Evolutionary conservation across 1,140 invertebrate species (phyloP).

Genomic region (Pollicipes pollicipes): DNA sequence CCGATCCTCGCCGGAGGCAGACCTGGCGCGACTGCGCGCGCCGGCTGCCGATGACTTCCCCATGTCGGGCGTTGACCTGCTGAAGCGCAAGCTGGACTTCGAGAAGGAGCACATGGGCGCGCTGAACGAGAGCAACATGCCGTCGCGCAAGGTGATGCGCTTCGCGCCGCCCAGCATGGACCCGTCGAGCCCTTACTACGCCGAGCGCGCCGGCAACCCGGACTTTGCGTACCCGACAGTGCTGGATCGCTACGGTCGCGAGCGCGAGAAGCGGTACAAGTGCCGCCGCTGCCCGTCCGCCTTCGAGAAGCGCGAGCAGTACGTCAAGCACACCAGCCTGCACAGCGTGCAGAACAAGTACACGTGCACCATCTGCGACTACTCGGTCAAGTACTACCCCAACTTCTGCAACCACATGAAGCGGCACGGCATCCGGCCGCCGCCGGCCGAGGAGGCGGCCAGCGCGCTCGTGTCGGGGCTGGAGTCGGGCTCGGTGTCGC

Average conservation of each 20-base stretch:
- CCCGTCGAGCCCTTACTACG: neutral
- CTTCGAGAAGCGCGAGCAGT: slow-evolving; percentile 69
- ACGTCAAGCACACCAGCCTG: slow-evolving; percentile 58
- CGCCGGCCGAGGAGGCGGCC: slow-evolving; percentile 6
- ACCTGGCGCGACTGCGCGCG: neutral
- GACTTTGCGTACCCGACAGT: slow-evolving; percentile 3
- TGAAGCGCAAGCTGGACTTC: slow-evolving; percentile 17
- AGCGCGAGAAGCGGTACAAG: slow-evolving; percentile 53
- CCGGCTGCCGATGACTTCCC: slow-evolving; percentile 6
- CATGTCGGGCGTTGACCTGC: slow-evolving; percentile 37
- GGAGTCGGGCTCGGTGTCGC: neutral
- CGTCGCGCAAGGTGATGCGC: neutral
- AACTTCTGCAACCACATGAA: slow-evolving; percentile 61
- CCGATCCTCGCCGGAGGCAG: neutral
- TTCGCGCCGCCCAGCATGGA: neutral
- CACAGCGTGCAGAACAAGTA: slow-evolving; percentile 69
- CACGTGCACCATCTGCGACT: slow-evolving; percentile 68
- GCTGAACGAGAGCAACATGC: neutral
- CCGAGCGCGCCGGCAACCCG: neutral
- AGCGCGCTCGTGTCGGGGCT: slow-evolving; percentile 5
- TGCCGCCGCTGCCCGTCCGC: slow-evolving; percentile 72
- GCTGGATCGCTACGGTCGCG: neutral
- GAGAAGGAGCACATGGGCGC: slow-evolving; percentile 11
- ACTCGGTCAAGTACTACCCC: slow-evolving; percentile 67
- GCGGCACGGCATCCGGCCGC: slow-evolving; percentile 38